Base-by-base conservation (phyloP, 2,113 vertebrate species). In the Platichthys stellatus region DNA sequence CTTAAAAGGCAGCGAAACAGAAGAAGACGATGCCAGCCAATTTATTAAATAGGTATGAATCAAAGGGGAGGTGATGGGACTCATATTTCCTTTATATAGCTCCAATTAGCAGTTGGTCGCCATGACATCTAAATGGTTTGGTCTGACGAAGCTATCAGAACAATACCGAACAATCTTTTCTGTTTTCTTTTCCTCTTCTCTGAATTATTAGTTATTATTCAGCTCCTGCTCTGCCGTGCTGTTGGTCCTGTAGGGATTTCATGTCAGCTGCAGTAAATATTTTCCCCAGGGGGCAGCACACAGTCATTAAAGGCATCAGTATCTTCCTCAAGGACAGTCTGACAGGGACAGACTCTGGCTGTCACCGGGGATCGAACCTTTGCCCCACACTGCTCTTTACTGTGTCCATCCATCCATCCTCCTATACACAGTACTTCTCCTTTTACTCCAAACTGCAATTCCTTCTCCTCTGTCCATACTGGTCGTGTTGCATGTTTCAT, bases 281-380 rank as follows among this genome's bases (percentile, higher is more conserved):
- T 83, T 63, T 51, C 45, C 64, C 72, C 56, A 73, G 69, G 78
- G 78, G 51, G 21, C 6, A 63, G 66, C 63, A 23, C 23, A 65
- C 56, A 58, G 65, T 85, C 81, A 88, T 88, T 85, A 85, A 83
- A 78, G 66, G 78, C 57, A 82, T 89, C 78, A 78, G 82, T 76
- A 69, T 81, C 58, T 65, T 72, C 69, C 82, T 90, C 81, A 84
- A 90, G 83, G 91, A 84, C 87, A 76, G 63, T 24, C 40, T 86
- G 89, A 88, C 78, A 82, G 83, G 68, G 78, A 69, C 86, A 78
- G 78, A 84, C 76, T 76, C 69, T 54, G 49, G 49, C 67, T 80
- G 87, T 89, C 86, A 78, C 78, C 60, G n/a, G 74, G 69, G 83
- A 89, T 62, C 59, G 5, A 76, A 91, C 87, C 86, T 88, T 80